A percentile compares a stretch with the other conserved stretches of the same genome.
Conservation (phyloP, 2,888 invertebrate species). For the Phalera bucephala region DNA sequence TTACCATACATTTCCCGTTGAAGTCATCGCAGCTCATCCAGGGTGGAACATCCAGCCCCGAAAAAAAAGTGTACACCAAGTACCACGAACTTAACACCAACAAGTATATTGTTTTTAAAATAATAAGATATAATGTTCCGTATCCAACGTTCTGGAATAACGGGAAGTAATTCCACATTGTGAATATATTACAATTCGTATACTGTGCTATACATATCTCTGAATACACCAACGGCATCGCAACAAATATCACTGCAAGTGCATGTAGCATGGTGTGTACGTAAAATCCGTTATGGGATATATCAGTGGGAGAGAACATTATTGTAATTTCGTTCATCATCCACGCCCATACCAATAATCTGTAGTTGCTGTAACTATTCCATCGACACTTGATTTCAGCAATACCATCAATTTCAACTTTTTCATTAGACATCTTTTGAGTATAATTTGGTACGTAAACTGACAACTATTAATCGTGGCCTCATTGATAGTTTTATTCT, state of each 20-base stretch:
- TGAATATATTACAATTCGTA: slow-evolving; percentile 56
- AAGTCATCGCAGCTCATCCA: slow-evolving; percentile 66
- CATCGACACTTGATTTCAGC: slow-evolving; percentile 46
- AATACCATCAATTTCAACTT: slow-evolving; percentile 32
- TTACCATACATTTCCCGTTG: slow-evolving; percentile 65
- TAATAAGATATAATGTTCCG: slow-evolving; percentile 49
- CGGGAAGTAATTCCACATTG: slow-evolving; percentile 69
- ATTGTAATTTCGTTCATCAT: slow-evolving; percentile 64
- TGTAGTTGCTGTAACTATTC: slow-evolving; percentile 57
- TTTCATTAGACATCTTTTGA: slow-evolving; percentile 20
- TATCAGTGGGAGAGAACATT: slow-evolving; percentile 46
- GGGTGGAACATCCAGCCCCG: slow-evolving; percentile 59
- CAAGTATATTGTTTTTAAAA: slow-evolving; percentile 54
- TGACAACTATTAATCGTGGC: slow-evolving; percentile 13
- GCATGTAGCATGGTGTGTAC: slow-evolving; percentile 43
- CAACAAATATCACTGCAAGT: slow-evolving; percentile 52
- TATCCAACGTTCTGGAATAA: slow-evolving; percentile 60
- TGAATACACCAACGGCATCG: slow-evolving; percentile 68
- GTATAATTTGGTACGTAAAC: slow-evolving; percentile 7
- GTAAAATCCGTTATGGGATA: slow-evolving; percentile 61
- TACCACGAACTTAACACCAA: slow-evolving; percentile 62
- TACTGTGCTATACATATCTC: slow-evolving; percentile 71
- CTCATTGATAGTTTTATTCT: slow-evolving; percentile 29
- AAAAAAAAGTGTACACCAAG: slow-evolving; percentile 58
- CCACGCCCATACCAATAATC: slow-evolving; percentile 60